phyloP scores from a whole-genome alignment of 2,888 invertebrate genomes.

The Chrysodeixis includens region DNA sequence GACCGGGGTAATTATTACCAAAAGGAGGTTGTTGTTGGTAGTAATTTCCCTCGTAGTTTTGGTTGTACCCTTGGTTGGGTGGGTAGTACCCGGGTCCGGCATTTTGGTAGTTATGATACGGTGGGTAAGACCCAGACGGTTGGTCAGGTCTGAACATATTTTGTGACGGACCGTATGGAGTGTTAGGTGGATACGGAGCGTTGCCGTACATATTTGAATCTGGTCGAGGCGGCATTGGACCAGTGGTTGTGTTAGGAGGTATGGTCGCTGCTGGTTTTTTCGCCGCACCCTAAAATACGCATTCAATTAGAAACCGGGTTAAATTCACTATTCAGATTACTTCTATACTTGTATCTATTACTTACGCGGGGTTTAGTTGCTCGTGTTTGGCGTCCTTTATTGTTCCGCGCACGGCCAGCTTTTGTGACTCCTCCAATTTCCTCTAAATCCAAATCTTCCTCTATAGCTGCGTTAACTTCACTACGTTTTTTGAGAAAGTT shows the following conservation, averaged over 20 bases:
- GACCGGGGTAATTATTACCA: conserved; percentile 81
- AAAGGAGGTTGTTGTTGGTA: conserved; percentile 79
- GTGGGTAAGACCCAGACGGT: conserved; percentile 77
- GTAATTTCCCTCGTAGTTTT: conserved; percentile 81
- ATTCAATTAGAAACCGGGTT: neutral
- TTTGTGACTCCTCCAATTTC: conserved; percentile 91
- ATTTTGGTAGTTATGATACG: conserved; percentile 82
- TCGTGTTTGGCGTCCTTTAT: conserved; percentile 65
- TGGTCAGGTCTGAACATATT: conserved; percentile 74
- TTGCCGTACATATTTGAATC: conserved; percentile 71
- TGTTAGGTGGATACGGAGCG: conserved; percentile 74
- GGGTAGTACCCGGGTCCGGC: conserved; percentile 81
- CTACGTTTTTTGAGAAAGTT: conserved; percentile 95
- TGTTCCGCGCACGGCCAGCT: conserved; percentile 75
- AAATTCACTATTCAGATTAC: neutral
- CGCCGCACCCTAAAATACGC: conserved; percentile 72
- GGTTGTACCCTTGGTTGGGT: conserved; percentile 84
- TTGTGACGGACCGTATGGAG: conserved; percentile 74
- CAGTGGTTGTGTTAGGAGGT: conserved; percentile 81
- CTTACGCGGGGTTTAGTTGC: conserved; percentile 74
- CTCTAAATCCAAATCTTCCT: conserved; percentile 94
- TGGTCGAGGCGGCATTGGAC: conserved; percentile 63
- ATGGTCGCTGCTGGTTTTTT: conserved; percentile 88
- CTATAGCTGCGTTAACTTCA: conserved; percentile 92
- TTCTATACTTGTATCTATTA: neutral